phyloP scores from a whole-genome alignment of 1,140 invertebrate species.

The Megalonaias nervosa region DNA sequence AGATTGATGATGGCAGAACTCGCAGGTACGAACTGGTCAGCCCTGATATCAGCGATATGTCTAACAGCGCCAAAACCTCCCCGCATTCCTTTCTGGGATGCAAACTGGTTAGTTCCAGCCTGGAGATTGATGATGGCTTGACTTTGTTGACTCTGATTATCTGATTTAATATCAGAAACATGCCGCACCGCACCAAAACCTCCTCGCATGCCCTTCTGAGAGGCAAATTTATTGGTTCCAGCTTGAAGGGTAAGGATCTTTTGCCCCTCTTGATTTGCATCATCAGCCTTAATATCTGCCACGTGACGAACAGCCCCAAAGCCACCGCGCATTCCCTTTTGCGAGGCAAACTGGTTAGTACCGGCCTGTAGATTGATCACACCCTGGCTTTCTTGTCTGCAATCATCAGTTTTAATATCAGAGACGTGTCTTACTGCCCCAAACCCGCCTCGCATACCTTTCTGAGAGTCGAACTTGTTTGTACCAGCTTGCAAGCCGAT shows the following conservation, averaged over 20 bases:
- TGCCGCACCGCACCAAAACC: slow-evolving; percentile 58
- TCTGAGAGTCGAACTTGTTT: slow-evolving; percentile 83
- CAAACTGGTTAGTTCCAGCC: slow-evolving; percentile 89
- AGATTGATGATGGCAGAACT: slow-evolving; percentile 89
- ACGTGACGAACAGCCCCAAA: slow-evolving; percentile 88
- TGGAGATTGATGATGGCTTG: slow-evolving; percentile 90
- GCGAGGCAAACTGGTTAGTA: slow-evolving; percentile 91
- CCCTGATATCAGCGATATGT: slow-evolving; percentile 61
- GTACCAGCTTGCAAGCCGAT: slow-evolving; percentile 81
- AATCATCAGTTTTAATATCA: slow-evolving; percentile 60
- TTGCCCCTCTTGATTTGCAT: slow-evolving; percentile 82
- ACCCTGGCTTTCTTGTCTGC: slow-evolving; percentile 78
- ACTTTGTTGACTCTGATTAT: slow-evolving; percentile 71
- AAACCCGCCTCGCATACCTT: slow-evolving; percentile 54
- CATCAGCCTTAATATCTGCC: slow-evolving; percentile 61
- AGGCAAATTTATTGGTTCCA: slow-evolving; percentile 86
- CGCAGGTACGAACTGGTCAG: slow-evolving; percentile 47
- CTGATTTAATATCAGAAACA: slow-evolving; percentile 51
- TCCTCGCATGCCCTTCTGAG: slow-evolving; percentile 77
- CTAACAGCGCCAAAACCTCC: slow-evolving; percentile 48
- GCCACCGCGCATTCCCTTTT: slow-evolving; percentile 92
- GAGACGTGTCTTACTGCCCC: slow-evolving; percentile 58
- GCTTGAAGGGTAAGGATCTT: slow-evolving; percentile 93
- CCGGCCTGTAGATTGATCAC: slow-evolving; percentile 95
- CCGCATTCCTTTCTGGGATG: slow-evolving; percentile 56